phyloP scores from a whole-genome alignment of 2,888 invertebrate species.

The Drosophila formosana region DNA sequence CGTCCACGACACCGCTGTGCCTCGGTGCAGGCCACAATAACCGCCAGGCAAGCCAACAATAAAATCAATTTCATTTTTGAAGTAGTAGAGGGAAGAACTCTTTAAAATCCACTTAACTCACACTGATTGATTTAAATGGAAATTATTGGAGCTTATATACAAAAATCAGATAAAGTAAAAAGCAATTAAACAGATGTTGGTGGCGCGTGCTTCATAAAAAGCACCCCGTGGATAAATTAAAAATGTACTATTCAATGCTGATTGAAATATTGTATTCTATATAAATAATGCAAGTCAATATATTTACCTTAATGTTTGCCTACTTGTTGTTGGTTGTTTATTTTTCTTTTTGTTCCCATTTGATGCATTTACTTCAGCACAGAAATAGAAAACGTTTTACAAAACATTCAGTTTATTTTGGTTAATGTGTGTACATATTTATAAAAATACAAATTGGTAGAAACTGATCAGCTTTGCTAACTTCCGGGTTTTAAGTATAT shows the following conservation, averaged over 20 bases:
- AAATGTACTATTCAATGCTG: background rate
- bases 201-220: constrained; percentile 2
- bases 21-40: constrained; percentile 16
- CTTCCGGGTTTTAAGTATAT: too few species aligned
- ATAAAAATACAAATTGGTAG: too few species aligned
- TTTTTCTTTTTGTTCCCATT: too few species aligned
- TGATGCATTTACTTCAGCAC: too few species aligned
- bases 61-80: constrained; percentile 29
- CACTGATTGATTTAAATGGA: background rate
- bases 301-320: background rate
- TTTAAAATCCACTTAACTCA: background rate
- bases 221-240: background rate
- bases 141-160: constrained; percentile 16
- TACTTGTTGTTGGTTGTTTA: background rate
- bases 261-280: background rate
- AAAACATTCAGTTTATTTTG: too few species aligned
- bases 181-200: background rate
- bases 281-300: background rate
- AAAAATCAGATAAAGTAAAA: background rate
- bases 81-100: background rate
- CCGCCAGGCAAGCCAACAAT: constrained; percentile 22
- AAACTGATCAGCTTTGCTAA: too few species aligned
- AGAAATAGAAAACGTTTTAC: too few species aligned
- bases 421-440: too few species aligned
- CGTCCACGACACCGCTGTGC: constrained; percentile 20